Evolutionary conservation across 2,888 invertebrate species (phyloP).

Genomic region (Agelastica alni): DNA sequence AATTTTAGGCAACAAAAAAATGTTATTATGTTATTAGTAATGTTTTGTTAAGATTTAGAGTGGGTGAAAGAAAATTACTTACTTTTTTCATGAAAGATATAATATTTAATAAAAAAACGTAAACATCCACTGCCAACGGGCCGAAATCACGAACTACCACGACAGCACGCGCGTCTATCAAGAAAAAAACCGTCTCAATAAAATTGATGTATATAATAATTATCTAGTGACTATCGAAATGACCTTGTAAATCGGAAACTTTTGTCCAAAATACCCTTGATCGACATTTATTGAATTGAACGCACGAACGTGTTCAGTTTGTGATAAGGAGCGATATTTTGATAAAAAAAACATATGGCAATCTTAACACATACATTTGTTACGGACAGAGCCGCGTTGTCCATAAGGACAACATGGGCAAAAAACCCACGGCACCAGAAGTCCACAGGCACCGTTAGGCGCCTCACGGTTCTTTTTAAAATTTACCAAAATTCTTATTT

Average conservation of each 20-base stretch:
- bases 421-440: too few species aligned
- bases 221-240: conserved; percentile 5
- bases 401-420: too few species aligned
- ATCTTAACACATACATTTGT: conserved; percentile 2
- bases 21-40: too few species aligned
- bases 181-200: not conserved
- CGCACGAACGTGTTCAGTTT: not conserved
- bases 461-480: too few species aligned
- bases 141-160: not conserved
- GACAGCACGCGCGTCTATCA: too few species aligned
- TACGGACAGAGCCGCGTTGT: too few species aligned
- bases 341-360: conserved; percentile 4
- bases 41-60: too few species aligned
- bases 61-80: too few species aligned
- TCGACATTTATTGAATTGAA: conserved; percentile 7
- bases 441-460: too few species aligned
- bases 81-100: not conserved
- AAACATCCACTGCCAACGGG: not conserved
- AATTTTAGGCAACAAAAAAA: too few species aligned
- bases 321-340: conserved; percentile 4
- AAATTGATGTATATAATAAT: conserved; percentile 5
- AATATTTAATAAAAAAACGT: not conserved
- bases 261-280: conserved; percentile 18
- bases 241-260: conserved; percentile 13
- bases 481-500: too few species aligned